A percentile compares a stretch with the other conserved stretches of the same genome.
Conservation (phyloP, 2,797 vertebrate species). For the Hydrophis major region DNA sequence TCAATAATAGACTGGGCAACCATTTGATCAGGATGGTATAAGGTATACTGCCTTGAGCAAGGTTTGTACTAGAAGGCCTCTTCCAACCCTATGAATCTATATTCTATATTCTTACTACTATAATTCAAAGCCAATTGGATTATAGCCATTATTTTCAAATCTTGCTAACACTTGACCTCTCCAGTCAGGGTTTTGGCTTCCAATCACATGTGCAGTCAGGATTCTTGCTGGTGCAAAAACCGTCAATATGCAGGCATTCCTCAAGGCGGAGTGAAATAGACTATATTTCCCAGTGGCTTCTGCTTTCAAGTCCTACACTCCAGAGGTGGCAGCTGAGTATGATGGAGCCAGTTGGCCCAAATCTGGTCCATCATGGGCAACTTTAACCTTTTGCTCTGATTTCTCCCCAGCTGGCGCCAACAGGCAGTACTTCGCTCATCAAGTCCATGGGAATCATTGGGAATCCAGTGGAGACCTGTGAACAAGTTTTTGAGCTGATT, state of each 20-base stretch:
- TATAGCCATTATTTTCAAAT: neutral
- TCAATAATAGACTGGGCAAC: neutral
- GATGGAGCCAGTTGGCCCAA: neutral
- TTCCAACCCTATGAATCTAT: too few species aligned
- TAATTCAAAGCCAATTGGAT: neutral
- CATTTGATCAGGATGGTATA: neutral
- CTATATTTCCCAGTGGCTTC: neutral
- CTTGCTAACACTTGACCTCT: neutral
- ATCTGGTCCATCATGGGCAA: neutral
- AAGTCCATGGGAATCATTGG: constrained; percentile 91
- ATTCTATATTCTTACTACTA: neutral
- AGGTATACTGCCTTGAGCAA: neutral
- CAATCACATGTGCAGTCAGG: neutral
- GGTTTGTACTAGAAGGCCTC: too few species aligned
- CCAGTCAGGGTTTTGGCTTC: neutral
- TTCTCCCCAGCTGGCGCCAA: constrained; percentile 85
- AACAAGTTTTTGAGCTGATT: constrained; percentile 88
- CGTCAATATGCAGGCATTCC: neutral
- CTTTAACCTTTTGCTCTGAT: neutral
- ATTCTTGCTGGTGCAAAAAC: neutral
- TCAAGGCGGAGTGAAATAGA: neutral
- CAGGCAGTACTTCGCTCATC: constrained; percentile 82
- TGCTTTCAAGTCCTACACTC: neutral
- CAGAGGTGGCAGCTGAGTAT: neutral
- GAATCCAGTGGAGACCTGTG: constrained; percentile 90